Base-by-base conservation (phyloP, 2,888 invertebrate genomes). In the Plemyria rubiginata region DNA sequence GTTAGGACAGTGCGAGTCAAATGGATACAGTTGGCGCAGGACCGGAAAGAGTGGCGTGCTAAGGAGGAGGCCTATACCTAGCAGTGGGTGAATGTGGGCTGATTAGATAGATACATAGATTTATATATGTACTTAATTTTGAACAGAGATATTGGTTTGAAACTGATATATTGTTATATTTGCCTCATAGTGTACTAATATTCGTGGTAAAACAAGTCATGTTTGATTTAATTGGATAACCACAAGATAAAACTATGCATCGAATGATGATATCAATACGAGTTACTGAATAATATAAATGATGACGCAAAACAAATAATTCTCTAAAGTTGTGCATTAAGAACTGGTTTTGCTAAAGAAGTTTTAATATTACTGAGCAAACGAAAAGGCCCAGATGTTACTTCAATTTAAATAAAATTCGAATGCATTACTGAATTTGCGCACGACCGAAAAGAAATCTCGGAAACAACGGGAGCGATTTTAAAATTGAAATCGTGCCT, bases 401-500 rank as follows among this genome's bases (percentile, higher is more conserved):
- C 12, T 63, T 61, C 52, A 64, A 60, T 57, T 59, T 58, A 59
- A 66, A 68, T 62, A 51, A 67, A 64, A 72, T 69, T 71, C 68
- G 59, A 71, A 72, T 73, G 72, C 66, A 78, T 78, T 72, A 76
- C 54, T 73, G 58, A 77, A 78, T 79, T 77, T 70, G 74, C 75
- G 73, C 77, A 75, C 78, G 76, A 68, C 64, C 71, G 57, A 70
- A 73, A 73, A 74, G 69, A 75, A 75, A 79, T 79, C 77, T 75
- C 70, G 72, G 78, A 80, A 80, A 75, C 81, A 83, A 80, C 78
- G 75, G 77, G 73, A 72, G 67, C 73, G 69, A 72, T 81, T 81
- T 83, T 79, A 70, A 83, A 85, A 81, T 83, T 81, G 72, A 78
- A 81, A 85, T 83, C 64, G 75, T 69, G 74, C 69, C 68, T 70